phyloP scores from a whole-genome alignment of 2,888 invertebrate genomes.

The Troglohyphantes excavatus region DNA sequence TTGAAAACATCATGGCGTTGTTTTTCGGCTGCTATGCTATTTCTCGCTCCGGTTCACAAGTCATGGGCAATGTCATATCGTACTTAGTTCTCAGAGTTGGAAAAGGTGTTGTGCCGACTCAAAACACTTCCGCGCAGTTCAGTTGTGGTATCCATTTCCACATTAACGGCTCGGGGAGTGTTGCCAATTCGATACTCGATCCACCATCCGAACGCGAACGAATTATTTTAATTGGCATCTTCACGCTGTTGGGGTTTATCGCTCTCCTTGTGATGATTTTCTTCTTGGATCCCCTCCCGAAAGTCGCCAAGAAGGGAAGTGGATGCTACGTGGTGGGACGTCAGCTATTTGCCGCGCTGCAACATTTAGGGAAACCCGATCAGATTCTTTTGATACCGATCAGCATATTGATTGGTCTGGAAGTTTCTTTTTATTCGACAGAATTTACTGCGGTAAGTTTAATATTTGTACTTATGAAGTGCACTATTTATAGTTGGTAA shows the following conservation, averaged over 20 bases:
- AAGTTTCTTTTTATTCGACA: slow-evolving; percentile 97
- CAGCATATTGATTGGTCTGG: slow-evolving; percentile 98
- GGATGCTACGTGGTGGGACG: not conserved
- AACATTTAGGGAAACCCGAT: slow-evolving; percentile 92
- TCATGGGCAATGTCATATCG: slow-evolving; percentile 97
- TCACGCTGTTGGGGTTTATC: slow-evolving; percentile 91
- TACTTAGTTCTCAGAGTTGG: slow-evolving; percentile 84
- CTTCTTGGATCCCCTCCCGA: slow-evolving; percentile 93
- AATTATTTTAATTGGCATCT: slow-evolving; percentile 93
- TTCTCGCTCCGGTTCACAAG: slow-evolving; percentile 97
- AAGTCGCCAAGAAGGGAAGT: slow-evolving; percentile 36
- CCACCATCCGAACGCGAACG: slow-evolving; percentile 93
- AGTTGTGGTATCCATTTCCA: slow-evolving; percentile 28
- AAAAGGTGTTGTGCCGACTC: not conserved
- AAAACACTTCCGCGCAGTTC: not conserved
- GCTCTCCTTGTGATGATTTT: slow-evolving; percentile 93
- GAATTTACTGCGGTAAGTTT: slow-evolving; percentile 84
- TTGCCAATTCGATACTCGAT: slow-evolving; percentile 85
- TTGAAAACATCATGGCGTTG: slow-evolving; percentile 93
- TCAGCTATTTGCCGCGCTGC: slow-evolving; percentile 92
- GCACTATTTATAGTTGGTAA: too few relatives aligned
- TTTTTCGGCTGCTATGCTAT: slow-evolving; percentile 99
- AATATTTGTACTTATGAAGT: too few relatives aligned
- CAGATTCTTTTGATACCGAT: slow-evolving; percentile 90
- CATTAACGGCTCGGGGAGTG: not conserved